These are phyloP conservation scores for Mesocricetus auratus DNA, from an alignment of 2,113 vertebrate genomes.

Conservation along the genomic window DNA sequence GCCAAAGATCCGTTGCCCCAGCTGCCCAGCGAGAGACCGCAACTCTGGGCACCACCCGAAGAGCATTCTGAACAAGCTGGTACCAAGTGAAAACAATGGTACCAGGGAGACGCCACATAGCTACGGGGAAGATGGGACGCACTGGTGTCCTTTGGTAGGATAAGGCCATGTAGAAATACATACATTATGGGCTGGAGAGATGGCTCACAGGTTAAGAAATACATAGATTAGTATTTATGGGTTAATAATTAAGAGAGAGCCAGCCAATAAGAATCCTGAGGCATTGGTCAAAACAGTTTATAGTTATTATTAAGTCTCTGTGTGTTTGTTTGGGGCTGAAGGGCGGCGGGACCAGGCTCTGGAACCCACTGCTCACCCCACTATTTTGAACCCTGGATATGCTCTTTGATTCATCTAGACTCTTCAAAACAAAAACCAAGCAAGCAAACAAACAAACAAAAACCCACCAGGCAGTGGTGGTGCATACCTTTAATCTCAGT, in stretches of 20 bases:
- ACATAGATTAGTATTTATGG: too few species aligned
- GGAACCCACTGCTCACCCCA: neutral
- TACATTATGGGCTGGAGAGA: too few species aligned
- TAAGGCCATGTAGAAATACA: too few species aligned
- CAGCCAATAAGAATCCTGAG: too few species aligned
- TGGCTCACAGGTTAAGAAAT: too few species aligned
- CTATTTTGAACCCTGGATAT: neutral
- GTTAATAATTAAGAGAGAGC: too few species aligned
- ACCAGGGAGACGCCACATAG: neutral
- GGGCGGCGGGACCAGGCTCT: neutral
- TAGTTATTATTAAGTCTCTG: too few species aligned
- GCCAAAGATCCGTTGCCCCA: neutral
- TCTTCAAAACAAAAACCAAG: neutral
- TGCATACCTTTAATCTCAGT: neutral
- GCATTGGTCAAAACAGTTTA: too few species aligned
- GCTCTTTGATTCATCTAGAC: neutral
- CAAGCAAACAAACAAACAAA: neutral
- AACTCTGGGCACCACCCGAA: neutral
- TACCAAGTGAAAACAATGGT: too few species aligned
- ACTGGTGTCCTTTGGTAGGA: too few species aligned
- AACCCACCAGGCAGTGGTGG: neutral
- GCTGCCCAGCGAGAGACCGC: neutral
- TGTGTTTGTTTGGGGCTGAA: too few species aligned
- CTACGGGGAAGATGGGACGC: too few species aligned
- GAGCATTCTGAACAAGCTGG: neutral